Percentiles rank a stretch among this genome's conserved stretches.
phyloP scores from a whole-genome alignment of 2,113 vertebrate species.

The Catharus bicknelli region DNA sequence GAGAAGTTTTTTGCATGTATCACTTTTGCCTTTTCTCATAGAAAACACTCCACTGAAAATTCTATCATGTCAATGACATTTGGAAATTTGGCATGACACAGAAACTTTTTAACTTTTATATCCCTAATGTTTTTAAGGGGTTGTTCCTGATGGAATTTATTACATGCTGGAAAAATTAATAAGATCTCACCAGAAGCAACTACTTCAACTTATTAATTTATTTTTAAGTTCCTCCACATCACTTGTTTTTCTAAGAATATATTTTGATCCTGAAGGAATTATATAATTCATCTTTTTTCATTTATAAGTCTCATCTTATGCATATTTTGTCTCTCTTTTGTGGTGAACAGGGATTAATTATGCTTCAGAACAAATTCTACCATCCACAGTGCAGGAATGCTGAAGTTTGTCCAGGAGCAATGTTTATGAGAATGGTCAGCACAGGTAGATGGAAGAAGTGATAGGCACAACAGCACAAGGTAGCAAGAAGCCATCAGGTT shows the following conservation, averaged over 20 bases:
- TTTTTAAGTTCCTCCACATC: not conserved
- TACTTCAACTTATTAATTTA: not conserved
- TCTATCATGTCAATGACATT: not conserved
- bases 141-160: not conserved
- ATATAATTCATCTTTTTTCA: not conserved
- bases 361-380: not conserved
- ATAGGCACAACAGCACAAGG: not conserved
- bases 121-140: not conserved
- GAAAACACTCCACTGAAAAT: not conserved
- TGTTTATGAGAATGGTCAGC: not conserved
- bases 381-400: not conserved
- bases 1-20: not conserved
- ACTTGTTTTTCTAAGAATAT: not conserved
- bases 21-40: not conserved
- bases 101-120: not conserved
- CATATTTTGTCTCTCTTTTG: not conserved
- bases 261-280: not conserved
- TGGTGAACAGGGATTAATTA: not conserved
- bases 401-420: not conserved
- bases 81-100: not conserved
- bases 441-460: not conserved
- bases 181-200: not conserved
- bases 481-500: not conserved
- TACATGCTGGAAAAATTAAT: not conserved
- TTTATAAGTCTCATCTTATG: not conserved